Evolutionary conservation across 2,888 invertebrate species (phyloP), one percentile per base, ranked within the genome.

Genomic region (Dromius quadrimaculatus): DNA sequence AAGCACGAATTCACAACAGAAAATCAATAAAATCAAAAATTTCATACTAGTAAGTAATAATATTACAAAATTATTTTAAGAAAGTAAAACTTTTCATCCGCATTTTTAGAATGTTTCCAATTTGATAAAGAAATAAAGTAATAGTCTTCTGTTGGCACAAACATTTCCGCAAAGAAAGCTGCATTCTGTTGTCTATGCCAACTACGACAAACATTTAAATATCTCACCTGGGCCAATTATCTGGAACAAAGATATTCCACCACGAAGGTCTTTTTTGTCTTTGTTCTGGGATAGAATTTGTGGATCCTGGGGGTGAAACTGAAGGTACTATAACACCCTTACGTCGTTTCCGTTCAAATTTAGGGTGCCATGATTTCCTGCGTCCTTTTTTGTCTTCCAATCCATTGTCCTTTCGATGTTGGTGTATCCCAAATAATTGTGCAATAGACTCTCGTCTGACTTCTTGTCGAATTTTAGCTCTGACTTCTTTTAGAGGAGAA

Each of bases 211-310:
- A 45, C 20, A 19, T 45, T 17, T 36, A 36, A 36, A 36, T 36
- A 19, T 50, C 65, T 65, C 50, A 91, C 90, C 90, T 91, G 84
- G 87, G 85, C 85, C 88, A 87, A 78, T 89, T 90, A 77, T 94
- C 93, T 59, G 92, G 90, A 47, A 91, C 90, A 80, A 94, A 93
- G 74, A 93, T 92, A 81, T 93, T 93, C 94, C 94, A 94, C 94
- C 94, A 94, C 36, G 93, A 93, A 36, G 90, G 90, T 73, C 93
- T 85, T 81, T 93, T 93, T 81, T 92, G 89, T 22, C 90, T 84
- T 36, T 85, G 83, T 78, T 85, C 87, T 79, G 32, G 82, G 72
- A 77, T 41, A 8, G 23, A 81, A 75, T 80, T 85, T 75, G 79
- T 71, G 69, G 19, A 47, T 13, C 28, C 45, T 6, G 59, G 28